Evolutionary conservation across 2,888 invertebrate species (phyloP), one percentile per base, ranked within the genome.

Genomic region (Prostheceraeus crozeri): DNA sequence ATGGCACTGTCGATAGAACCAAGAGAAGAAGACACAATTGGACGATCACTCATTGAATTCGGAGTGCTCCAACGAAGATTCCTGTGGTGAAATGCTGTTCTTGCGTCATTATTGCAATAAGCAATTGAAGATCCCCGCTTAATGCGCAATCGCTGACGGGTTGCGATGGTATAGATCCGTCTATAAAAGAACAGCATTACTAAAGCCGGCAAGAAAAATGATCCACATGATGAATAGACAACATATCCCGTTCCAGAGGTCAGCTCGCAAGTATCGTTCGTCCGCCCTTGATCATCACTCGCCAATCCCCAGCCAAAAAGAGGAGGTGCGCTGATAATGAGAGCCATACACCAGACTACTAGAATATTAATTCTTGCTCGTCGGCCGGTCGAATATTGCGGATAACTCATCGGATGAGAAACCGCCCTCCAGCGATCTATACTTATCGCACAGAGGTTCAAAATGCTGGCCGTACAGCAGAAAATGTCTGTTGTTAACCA

Each of bases 121-220:
- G 25, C 23, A 57, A 57, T 48, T 11, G 28, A 48, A n/a, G 27
- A 14, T 3, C 46, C 62, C 33, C 53, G 48, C 45, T 61, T 59
- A 25, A 57, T 63, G n/a, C 51, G n/a, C n/a, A 19, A 30, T 11
- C 48, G 33, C 11, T 61, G 60, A 11, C 36, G 28, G 1, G 48
- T 46, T 11, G 63, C 62, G 4, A 69, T 67, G 0, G 63, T 62
- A 19, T 67, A 68, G 2, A 69, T 69, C n/a, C 67, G 35, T 58
- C 64, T 65, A 48, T 68, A 68, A 3, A 68, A 66, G 54, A 65
- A 68, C 8, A 68, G 58, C 66, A 68, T 67, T 31, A 68, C 64
- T 2, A 64, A 30, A 3, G 65, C 54, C 0, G 68, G 68, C 11
- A 68, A 65, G 55, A 65, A 68, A 52, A 69, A 68, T 0, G 68